Base-by-base conservation (phyloP, 2,797 vertebrate genomes). In the Gymnopithys bicolor region DNA sequence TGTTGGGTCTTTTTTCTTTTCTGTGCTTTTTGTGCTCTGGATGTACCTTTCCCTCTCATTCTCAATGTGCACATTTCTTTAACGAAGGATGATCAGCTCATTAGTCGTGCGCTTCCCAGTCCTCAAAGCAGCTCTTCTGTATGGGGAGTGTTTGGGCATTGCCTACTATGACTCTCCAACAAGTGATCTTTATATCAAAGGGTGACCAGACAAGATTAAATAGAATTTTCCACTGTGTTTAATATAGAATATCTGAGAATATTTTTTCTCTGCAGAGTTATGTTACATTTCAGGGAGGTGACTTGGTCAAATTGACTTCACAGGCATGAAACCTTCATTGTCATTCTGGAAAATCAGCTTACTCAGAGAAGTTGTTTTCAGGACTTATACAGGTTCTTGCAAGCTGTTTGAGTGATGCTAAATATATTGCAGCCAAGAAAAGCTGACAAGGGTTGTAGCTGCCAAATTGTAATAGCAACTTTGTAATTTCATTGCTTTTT, bases 371-470 rank as follows among this genome's bases (percentile, higher is more conserved):
- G 33, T 70, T 92, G 71, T 68, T 93, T 94, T 90, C 60, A 96
- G 64, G 63, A 88, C 55, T 75, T 67, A 28, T 0, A 58, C 48
- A 70, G 68, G 58, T 91, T 90, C 56, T 88, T 89, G 63, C 70
- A 91, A 70, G 64, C 89, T 91, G 52, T 76, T 95, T 90, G 76
- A 75, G 53, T 74, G 70, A 46, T n/a, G 70, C 75, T 94, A 94
- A 96, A 91, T 95, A 80, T 76, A 89, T 75, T 84, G 60, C 89
- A 91, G 68, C 49, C 76, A 74, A 90, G 77, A 64, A 88, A 93
- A 95, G 82, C 89, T 95, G 87, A 78, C 78, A 84, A 32, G 43
- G 71, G 78, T 60, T 0, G 0, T 71, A 89, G 56, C 84, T 90
- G 94, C 93, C 91, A 93, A 55, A 74, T 84, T 94, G 77, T 87